These are phyloP conservation scores for Eretmochelys imbricata DNA, from an alignment of 2,113 vertebrate genomes.

Conservation along the genomic window DNA sequence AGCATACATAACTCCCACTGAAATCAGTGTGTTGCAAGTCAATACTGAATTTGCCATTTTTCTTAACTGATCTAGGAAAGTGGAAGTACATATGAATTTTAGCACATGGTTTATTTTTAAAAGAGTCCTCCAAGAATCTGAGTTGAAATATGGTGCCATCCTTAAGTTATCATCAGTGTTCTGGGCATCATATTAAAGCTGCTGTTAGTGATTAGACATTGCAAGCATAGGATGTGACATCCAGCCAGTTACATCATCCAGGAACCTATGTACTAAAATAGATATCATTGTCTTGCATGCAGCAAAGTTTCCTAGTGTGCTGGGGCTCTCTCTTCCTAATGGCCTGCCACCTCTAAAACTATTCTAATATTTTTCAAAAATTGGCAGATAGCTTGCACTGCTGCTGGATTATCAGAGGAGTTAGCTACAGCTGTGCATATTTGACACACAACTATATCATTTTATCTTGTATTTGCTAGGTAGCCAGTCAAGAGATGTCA, in stretches of 20 bases:
- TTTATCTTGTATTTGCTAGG: slow-evolving; percentile 53
- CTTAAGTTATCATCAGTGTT: slow-evolving; percentile 63
- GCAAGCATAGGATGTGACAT: slow-evolving; percentile 51
- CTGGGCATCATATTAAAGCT: slow-evolving; percentile 50
- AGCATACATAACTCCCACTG: not conserved
- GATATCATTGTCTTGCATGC: slow-evolving; percentile 52
- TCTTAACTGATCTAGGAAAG: slow-evolving; percentile 44
- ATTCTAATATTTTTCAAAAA: slow-evolving; percentile 3
- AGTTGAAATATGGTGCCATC: slow-evolving; percentile 58
- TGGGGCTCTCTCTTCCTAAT: slow-evolving; percentile 29
- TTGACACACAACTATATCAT: slow-evolving; percentile 50
- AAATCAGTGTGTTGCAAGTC: slow-evolving; percentile 27
- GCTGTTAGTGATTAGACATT: slow-evolving; percentile 66
- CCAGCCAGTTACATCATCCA: not conserved
- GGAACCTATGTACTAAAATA: slow-evolving; percentile 56
- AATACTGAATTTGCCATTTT: slow-evolving; percentile 33
- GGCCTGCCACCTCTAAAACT: slow-evolving; percentile 43
- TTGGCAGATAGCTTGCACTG: slow-evolving; percentile 50
- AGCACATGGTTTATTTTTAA: slow-evolving; percentile 60
- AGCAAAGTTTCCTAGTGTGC: slow-evolving; percentile 11
- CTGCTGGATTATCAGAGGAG: slow-evolving; percentile 58
- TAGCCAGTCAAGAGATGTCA: slow-evolving; percentile 29
- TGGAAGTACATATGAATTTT: slow-evolving; percentile 40
- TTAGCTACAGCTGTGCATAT: slow-evolving; percentile 55
- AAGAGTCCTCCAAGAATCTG: slow-evolving; percentile 1